Evolutionary conservation across 2,113 vertebrate species (phyloP), one percentile per base, ranked within the genome.

Genomic region (Lepus timidus): DNA sequence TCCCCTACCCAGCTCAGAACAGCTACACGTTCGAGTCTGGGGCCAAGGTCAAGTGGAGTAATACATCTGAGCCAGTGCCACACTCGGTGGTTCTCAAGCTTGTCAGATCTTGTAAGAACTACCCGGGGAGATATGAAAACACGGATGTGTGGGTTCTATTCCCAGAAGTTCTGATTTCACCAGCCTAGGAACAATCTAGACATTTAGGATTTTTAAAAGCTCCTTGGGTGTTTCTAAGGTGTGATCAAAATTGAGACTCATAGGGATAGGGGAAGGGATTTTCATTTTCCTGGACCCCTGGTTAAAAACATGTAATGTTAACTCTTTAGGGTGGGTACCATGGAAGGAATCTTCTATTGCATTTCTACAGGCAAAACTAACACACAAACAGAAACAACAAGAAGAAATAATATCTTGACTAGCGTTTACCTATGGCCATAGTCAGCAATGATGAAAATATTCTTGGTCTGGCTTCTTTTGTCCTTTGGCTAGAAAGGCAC

Each of bases 191-290:
- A 31, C 8, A 70, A 8, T 80, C 13, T 96, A 33, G 27, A 62
- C 2, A 83, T 67, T 64, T 39, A 80, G 29, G 29, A 33, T n/a
- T 76, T 92, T 95, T 83, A 23, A 86, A 87, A 88, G 11, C 8
- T 95, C 49, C 16, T 75, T 65, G 36, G 4, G 19, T 88, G 68
- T 90, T 92, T 93, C 85, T 91, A 74, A 84, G n/a, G 5, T 68
- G 20, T 68, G 92, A 39, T 29, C 78, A 68, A 83, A 89, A 70
- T 55, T 73, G n/a, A 71, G 36, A 93, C 90, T 9, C 29, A 52
- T 10, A 73, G 23, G 8, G 19, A 12, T 70, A 70, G 58, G 73
- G 23, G 74, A 92, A 94, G 70, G 10, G 9, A 80, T 49, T 78
- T 84, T 58, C 44, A 27, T 80, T 84, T 93, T 75, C 29, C 31